Evolutionary conservation across 2,888 invertebrate genomes (phyloP).

Genomic region (Mesorhabditis sp.): DNA sequence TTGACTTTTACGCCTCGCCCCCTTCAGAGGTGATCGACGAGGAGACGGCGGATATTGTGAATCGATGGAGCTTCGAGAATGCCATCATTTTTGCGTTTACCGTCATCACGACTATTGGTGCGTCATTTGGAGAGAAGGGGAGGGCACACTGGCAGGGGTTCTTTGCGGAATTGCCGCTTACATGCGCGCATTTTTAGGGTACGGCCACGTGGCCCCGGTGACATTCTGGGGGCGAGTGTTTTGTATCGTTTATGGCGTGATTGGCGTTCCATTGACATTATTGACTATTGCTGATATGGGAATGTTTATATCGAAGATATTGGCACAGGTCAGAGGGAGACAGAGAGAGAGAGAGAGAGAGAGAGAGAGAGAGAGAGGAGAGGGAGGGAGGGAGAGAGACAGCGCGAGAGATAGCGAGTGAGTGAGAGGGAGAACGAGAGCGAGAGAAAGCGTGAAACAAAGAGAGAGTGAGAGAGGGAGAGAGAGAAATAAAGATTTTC

Average conservation of each 20-base stretch:
- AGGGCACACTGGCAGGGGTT: too few relatives aligned
- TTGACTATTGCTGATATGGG: slow-evolving; percentile 53
- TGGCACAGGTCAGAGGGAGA: neutral
- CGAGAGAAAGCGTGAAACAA: slow-evolving; percentile 10
- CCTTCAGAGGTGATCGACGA: slow-evolving; percentile 8
- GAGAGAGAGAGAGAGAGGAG: slow-evolving; percentile 16
- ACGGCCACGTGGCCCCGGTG: slow-evolving; percentile 53
- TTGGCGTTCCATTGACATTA: slow-evolving; percentile 53
- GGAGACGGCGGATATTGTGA: slow-evolving; percentile 14
- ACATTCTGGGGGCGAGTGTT: slow-evolving; percentile 47
- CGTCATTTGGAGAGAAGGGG: neutral
- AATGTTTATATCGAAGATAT: slow-evolving; percentile 43
- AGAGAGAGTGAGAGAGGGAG: slow-evolving; percentile 13
- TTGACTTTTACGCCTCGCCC: neutral
- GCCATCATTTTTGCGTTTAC: slow-evolving; percentile 53
- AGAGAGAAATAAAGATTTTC: neutral
- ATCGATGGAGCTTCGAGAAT: slow-evolving; percentile 51
- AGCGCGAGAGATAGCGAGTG: too few relatives aligned
- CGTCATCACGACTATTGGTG: slow-evolving; percentile 54
- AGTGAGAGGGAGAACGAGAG: neutral
- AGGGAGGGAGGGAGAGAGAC: too few relatives aligned
- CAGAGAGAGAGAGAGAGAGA: slow-evolving; percentile 16
- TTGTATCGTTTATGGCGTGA: slow-evolving; percentile 48
- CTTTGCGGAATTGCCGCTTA: too few relatives aligned
- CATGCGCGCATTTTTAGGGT: slow-evolving; percentile 23